These are phyloP conservation scores for Pachypanchax playfairii DNA, from an alignment of 2,113 vertebrate species.

Conservation along the genomic window DNA sequence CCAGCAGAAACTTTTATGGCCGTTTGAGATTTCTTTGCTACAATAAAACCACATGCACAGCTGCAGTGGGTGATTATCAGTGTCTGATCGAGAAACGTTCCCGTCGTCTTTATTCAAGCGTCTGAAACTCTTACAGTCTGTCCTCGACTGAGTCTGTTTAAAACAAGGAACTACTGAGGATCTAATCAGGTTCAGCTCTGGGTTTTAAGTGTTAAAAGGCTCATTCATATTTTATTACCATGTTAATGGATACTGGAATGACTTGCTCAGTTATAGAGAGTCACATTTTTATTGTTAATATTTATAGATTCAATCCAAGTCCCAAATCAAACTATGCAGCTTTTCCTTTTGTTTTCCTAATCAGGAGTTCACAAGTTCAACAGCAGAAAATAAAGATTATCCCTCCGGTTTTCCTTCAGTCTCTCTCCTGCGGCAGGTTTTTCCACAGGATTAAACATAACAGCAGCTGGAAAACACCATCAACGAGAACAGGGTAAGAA, in stretches of 20 bases:
- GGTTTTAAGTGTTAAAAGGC: too few species aligned
- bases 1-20: background rate
- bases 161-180: background rate
- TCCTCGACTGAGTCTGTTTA: background rate
- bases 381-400: background rate
- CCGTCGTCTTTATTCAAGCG: background rate
- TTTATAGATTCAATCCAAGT: background rate
- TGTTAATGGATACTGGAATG: too few species aligned
- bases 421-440: background rate
- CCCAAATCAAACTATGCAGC: background rate
- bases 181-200: too few species aligned
- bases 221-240: too few species aligned
- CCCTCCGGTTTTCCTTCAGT: background rate
- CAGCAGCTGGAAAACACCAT: background rate
- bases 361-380: conserved; percentile 1
- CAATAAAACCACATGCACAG: background rate
- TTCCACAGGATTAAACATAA: background rate
- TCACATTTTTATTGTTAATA: too few species aligned
- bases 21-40: too few species aligned
- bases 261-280: too few species aligned
- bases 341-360: background rate
- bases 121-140: background rate
- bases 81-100: conserved; percentile 6
- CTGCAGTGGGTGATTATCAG: background rate
- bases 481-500: background rate